Base-by-base conservation (phyloP, 2,797 vertebrate genomes). In the Florisuga fusca region DNA sequence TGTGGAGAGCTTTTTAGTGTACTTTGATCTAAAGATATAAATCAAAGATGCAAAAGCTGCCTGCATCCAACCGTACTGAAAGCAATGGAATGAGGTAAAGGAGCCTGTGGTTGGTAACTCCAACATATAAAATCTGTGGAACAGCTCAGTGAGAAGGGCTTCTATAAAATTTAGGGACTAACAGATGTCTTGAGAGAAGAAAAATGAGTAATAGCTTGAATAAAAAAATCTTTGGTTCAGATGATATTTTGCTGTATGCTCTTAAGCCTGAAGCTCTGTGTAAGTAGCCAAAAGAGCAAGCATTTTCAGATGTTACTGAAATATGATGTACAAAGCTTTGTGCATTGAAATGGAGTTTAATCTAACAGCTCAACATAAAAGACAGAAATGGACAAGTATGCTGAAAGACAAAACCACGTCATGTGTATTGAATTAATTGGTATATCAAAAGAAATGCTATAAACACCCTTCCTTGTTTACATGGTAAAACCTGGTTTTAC, bases 141-240 rank as follows among this genome's bases (percentile, higher is more conserved):
- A 77, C 21, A 87, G 27, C 71, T 85, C 53, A 87, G 68, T 27
- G 64, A 55, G 46, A 55, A 67, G 34, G 63, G 26, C 23, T 94
- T 90, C 27, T 82, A 18, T 82, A 67, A 93, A 89, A 89, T 57
- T 57, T 3, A 88, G 33, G 62, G 81, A 63, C 74, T 54, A 79
- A 53, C 74, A 93, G 90, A 93, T 87, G 77, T 88, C 71, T 89
- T 43, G 55, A 81, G 59, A 80, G 57, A 75, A 90, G 83, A 73
- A 26, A 87, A 94, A 38, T 45, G 80, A 91, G 63, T 91, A 94
- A 84, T 79, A n/a, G 25, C 51, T 91, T 82, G 71, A 87, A 84
- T 79, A 67, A 82, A 94, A 53, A 46, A 74, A 9, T 87, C 67
- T 79, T 93, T 67, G 8, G 21, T 89, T 89, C 34, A 54, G 38